Base-by-base conservation (phyloP, 2,888 invertebrate species). In the Hipparchia sbordonii region DNA sequence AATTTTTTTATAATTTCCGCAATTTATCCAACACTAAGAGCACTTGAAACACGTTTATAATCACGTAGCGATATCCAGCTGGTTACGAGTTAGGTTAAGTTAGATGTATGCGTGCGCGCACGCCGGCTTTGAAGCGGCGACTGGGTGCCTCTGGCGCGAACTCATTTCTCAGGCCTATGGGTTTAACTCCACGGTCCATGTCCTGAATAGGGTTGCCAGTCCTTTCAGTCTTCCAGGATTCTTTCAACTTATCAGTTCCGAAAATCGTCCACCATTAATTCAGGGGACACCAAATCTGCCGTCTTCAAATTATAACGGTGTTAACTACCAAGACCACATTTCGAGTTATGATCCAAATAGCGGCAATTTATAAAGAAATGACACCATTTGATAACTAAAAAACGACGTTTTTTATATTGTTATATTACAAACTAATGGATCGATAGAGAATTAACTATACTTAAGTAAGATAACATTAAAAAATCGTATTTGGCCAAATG, bases 121-220 rank as follows among this genome's bases (percentile, higher is more conserved):
- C 75, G 79, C 77, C 85, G 85, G 79, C 81, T 67, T 72, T 75
- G 78, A 80, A 82, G 81, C 86, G 82, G 76, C 82, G 83, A 89
- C 88, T 89, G 88, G 46, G 62, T 66, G 73, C 70, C 70, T 67
- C 61, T 62, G 66, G 56, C 52, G 72, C 72, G 72, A 57, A 66
- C 76, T 71, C 76, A 77, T 76, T 76, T 72, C 76, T 76, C 72
- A 76, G 74, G 77, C 71, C 77, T 75, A 68, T 72, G 69, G 75
- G 71, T 68, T 67, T 76, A 72, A 68, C 74, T 71, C 72, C 67
- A 65, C 72, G 46, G 23, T 51, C 57, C 61, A 67, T 65, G 52
- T 54, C 60, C 54, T 61, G 61, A 60, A 45, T 67, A 67, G 61
- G 72, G 60, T 72, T 61, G 39, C 72, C 67, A 56, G 59, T 45